phyloP scores from a whole-genome alignment of 1,140 invertebrate genomes.

The Gonatopus flavifemur region DNA sequence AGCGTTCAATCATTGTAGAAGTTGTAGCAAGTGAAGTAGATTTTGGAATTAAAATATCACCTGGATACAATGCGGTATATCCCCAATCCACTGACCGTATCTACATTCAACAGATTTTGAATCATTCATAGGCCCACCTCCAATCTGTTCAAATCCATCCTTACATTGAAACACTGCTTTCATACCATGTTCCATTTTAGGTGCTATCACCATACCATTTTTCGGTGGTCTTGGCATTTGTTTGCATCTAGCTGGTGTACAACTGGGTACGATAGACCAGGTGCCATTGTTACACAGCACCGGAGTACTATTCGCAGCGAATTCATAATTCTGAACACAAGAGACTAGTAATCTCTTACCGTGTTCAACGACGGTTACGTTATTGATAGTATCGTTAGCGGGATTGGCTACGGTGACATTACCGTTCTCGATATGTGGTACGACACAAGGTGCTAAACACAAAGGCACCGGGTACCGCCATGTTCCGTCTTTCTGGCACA shows the following conservation, averaged over 20 bases:
- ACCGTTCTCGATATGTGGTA: conserved; percentile 85
- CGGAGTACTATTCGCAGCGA: conserved; percentile 71
- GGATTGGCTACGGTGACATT: conserved; percentile 64
- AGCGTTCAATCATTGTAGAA: too few relatives aligned
- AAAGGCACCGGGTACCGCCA: conserved; percentile 91
- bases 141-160: conserved; percentile 80
- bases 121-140: conserved; percentile 59
- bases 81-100: conserved; percentile 91
- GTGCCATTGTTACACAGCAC: conserved; percentile 92
- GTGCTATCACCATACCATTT: conserved; percentile 93
- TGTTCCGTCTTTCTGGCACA: conserved; percentile 88
- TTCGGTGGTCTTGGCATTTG: conserved; percentile 82
- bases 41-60: too few relatives aligned
- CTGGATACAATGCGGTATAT: conserved; percentile 77
- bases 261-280: conserved; percentile 90
- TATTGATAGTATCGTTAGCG: conserved; percentile 49
- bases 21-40: too few relatives aligned
- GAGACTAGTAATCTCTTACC: conserved; percentile 81
- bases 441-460: conserved; percentile 89
- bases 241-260: conserved; percentile 87
- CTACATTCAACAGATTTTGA: conserved; percentile 76
- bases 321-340: conserved; percentile 88
- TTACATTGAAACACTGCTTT: conserved; percentile 89
- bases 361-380: conserved; percentile 74
- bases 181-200: conserved; percentile 94